Evolutionary conservation across 2,113 vertebrate species (phyloP), one percentile per base, ranked within the genome.

Genomic region (Ochotona princeps): DNA sequence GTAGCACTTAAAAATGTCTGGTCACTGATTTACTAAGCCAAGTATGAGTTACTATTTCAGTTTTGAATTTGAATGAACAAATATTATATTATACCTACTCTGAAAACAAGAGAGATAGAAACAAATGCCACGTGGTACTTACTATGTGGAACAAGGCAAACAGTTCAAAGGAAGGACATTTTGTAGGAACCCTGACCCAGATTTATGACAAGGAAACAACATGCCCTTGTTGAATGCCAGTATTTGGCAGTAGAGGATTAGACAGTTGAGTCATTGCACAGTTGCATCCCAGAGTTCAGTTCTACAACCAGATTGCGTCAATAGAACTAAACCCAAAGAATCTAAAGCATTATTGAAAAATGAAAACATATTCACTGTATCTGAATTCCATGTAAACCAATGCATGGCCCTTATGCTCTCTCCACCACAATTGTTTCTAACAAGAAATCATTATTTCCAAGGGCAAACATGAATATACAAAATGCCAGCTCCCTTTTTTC

Each of bases 381-480:
- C 54, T 90, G 32, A 63, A 88, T 81, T 92, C 35, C 65, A 85
- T 61, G 35, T 23, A 84, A 73, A 67, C 20, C 18, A 63, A 86
- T 89, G 51, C 2, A 1, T 28, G 69, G 28, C 30, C 12, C 30
- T 60, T 67, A 11, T 69, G 67, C 8, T 70, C 20, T 49, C 81
- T 63, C 7, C 63, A 78, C 6, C 6, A 81, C 3, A 92, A 57
- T 75, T 80, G 47, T 23, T 82, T 79, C 61, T 69, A 89, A 79
- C 4, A 88, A 67, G 60, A 95, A 94, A 78, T 79, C 10, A 81
- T 83, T 35, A 72, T 35, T n/a, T 83, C 15, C 66, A 57, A 21
- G 20, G 72, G 81, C 15, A 92, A 95, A 92, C 49, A 87, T 14
- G 2, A 94, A 92, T 78, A 21, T 82, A 23, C 81, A 92, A 92